Conservation (phyloP, 2,113 vertebrate species). For the Ophiodon elongatus region DNA sequence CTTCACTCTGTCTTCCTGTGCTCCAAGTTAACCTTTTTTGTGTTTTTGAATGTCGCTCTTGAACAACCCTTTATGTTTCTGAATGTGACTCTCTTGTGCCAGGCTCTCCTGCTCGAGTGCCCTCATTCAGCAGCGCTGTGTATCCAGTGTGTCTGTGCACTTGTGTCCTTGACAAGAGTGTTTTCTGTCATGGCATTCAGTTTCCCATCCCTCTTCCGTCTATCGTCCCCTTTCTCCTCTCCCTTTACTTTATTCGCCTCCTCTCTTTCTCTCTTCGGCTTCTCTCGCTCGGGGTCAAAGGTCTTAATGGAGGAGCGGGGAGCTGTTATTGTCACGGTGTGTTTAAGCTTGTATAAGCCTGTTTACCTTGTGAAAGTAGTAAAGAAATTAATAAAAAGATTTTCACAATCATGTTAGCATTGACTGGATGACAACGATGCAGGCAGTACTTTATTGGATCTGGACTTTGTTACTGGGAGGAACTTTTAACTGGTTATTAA, state of each 20-base stretch:
- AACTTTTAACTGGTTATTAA: background rate
- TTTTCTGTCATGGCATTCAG: slow-evolving; percentile 30
- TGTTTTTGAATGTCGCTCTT: slow-evolving; percentile 43
- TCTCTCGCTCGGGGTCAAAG: background rate
- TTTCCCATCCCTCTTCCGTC: slow-evolving; percentile 22
- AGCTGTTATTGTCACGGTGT: slow-evolving; percentile 43
- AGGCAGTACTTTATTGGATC: background rate
- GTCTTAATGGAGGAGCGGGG: slow-evolving; percentile 53
- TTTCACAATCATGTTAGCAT: background rate
- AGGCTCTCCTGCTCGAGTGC: slow-evolving; percentile 57
- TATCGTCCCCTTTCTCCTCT: background rate
- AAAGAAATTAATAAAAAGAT: slow-evolving; percentile 3
- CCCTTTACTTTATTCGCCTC: slow-evolving; percentile 3
- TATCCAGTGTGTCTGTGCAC: slow-evolving; percentile 6
- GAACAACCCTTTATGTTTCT: slow-evolving; percentile 39
- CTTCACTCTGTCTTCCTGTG: background rate
- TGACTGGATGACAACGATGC: background rate
- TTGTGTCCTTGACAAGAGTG: slow-evolving; percentile 16
- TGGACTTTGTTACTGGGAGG: background rate
- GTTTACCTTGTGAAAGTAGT: slow-evolving; percentile 42
- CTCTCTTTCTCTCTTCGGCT: background rate
- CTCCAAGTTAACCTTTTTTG: slow-evolving; percentile 20
- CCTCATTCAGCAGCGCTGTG: slow-evolving; percentile 39
- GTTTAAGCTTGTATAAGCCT: slow-evolving; percentile 20
- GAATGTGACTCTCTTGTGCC: slow-evolving; percentile 56